These are phyloP conservation scores for Siphamia tubifer DNA, from an alignment of 2,113 vertebrate species.

Conservation along the genomic window DNA sequence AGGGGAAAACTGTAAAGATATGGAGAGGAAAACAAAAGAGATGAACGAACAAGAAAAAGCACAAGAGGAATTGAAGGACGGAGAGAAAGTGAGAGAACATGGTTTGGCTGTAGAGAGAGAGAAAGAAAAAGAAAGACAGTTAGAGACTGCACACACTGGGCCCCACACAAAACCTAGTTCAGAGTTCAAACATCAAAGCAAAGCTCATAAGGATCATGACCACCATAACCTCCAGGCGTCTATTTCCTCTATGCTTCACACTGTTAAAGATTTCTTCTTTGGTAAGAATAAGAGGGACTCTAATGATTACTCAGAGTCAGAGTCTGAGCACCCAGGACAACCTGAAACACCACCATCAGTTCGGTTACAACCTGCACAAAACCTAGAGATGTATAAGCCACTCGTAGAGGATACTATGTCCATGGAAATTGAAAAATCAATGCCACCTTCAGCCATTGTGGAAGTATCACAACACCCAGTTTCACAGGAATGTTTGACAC, in stretches of 20 bases:
- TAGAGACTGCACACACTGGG: constrained; percentile 8
- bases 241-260: constrained; percentile 79
- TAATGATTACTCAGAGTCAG: constrained; percentile 37
- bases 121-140: constrained; percentile 28
- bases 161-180: constrained; percentile 20
- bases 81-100: constrained; percentile 20
- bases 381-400: background rate
- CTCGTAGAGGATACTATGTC: constrained; percentile 1
- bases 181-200: constrained; percentile 51
- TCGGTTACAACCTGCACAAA: background rate
- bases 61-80: background rate
- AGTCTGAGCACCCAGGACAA: constrained; percentile 15
- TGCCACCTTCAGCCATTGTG: constrained; percentile 8
- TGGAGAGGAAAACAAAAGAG: constrained; percentile 4
- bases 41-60: constrained; percentile 19
- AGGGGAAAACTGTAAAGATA: constrained; percentile 51
- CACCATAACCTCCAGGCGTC: constrained; percentile 66
- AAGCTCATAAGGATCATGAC: constrained; percentile 56
- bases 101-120: constrained; percentile 26
- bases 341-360: constrained; percentile 42
- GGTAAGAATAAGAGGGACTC: constrained; percentile 77
- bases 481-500: background rate
- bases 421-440: constrained; percentile 33
- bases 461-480: constrained; percentile 7
- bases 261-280: constrained; percentile 90